phyloP scores from a whole-genome alignment of 2,888 invertebrate species.

The Agapostemon virescens region DNA sequence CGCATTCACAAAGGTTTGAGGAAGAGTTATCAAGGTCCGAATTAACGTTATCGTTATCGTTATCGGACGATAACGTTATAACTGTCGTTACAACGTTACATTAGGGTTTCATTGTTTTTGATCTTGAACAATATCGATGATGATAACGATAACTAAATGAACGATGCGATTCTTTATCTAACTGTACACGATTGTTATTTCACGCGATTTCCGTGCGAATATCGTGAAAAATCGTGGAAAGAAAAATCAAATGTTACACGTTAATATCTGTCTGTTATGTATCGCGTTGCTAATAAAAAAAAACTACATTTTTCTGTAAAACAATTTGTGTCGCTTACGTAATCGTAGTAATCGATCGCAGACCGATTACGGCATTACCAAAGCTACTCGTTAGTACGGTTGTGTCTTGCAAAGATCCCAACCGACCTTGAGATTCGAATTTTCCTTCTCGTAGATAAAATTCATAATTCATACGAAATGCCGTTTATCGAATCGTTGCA shows the following conservation, averaged over 20 bases:
- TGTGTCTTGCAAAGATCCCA: not conserved
- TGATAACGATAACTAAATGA: not conserved
- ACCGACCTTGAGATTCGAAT: not conserved
- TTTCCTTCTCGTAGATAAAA: not conserved
- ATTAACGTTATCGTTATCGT: too few species aligned
- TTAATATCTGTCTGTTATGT: not conserved
- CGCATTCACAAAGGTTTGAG: slow-evolving; percentile 40
- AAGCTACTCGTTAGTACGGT: not conserved
- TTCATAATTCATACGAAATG: not conserved
- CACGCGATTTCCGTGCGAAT: not conserved
- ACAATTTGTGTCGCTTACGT: slow-evolving; percentile 2
- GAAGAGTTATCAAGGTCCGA: slow-evolving; percentile 20
- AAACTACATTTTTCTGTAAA: slow-evolving; percentile 3
- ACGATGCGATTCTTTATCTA: not conserved
- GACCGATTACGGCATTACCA: not conserved
- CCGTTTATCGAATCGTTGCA: not conserved
- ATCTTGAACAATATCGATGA: not conserved
- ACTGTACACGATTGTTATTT: not conserved
- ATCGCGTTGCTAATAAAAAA: not conserved
- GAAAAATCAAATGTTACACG: not conserved
- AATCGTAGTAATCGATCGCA: not conserved
- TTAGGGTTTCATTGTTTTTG: slow-evolving; percentile 2
- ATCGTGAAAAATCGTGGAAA: not conserved
- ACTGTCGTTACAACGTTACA: too few species aligned
- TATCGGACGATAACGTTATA: too few species aligned